Percentiles rank a stretch among this genome's conserved stretches.
Conservation (phyloP, 2,113 vertebrate species). For the Mus spicilegus region DNA sequence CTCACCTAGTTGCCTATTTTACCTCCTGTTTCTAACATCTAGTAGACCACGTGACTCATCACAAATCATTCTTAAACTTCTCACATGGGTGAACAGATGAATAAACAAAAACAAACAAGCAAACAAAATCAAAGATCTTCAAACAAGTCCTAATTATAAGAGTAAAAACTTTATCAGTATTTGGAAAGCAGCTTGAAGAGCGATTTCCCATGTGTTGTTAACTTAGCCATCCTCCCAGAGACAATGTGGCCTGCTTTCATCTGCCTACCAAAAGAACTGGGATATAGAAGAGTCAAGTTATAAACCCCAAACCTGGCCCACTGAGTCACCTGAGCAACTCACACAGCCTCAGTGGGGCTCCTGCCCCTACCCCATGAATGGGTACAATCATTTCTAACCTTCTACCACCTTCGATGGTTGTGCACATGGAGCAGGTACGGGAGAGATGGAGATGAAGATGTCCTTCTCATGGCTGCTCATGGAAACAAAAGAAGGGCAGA, state of each 20-base stretch:
- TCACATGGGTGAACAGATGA: background rate
- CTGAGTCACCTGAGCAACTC: no score
- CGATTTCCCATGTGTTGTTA: background rate
- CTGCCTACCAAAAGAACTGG: background rate
- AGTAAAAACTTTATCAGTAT: background rate
- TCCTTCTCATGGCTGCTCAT: background rate
- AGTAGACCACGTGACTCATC: background rate
- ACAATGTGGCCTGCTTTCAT: background rate
- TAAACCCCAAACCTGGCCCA: background rate
- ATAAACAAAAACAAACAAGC: background rate
- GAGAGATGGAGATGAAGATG: no score
- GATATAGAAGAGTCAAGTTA: background rate
- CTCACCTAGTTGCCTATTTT: background rate
- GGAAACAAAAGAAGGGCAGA: background rate
- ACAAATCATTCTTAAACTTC: conserved; percentile 18
- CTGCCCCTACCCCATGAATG: fast-evolving
- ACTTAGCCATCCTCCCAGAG: background rate
- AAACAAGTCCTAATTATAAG: conserved; percentile 3
- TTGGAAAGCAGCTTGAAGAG: conserved; percentile 6
- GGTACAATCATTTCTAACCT: background rate
- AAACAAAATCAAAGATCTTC: conserved; percentile 38
- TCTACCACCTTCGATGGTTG: background rate
- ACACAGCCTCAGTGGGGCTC: background rate
- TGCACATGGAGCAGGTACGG: background rate
- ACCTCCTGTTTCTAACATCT: background rate